A percentile compares a stretch with the other conserved stretches of the same genome.
Evolutionary conservation across 2,888 invertebrate species (phyloP).

Genomic region (Quadroppia sp.): DNA sequence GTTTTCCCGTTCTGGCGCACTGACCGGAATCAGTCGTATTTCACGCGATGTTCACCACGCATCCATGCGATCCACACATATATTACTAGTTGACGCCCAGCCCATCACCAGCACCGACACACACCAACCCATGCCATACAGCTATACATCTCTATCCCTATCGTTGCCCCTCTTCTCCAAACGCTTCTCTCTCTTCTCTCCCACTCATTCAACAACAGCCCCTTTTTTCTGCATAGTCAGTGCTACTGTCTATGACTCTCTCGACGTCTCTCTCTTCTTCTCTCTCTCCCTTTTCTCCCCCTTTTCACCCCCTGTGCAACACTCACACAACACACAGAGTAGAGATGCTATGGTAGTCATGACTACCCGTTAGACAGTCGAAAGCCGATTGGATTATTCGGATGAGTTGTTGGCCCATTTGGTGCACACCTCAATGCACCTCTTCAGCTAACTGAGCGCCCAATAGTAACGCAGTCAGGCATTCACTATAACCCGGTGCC

Average conservation of each 20-base stretch:
- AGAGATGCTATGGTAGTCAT: slow-evolving; percentile 8
- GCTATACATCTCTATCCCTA: neutral
- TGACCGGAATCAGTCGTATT: slow-evolving; percentile 38
- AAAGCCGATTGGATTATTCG: slow-evolving; percentile 36
- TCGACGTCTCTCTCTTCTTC: neutral
- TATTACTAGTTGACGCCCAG: slow-evolving; percentile 35
- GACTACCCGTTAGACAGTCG: neutral
- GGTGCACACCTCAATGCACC: slow-evolving; percentile 37
- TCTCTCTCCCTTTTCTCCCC: neutral
- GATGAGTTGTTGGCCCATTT: slow-evolving; percentile 30
- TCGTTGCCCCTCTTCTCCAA: neutral
- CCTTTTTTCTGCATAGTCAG: too few species aligned
- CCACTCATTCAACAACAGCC: neutral
- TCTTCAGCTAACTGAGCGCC: slow-evolving; percentile 25
- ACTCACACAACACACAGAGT: neutral
- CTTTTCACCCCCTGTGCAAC: neutral
- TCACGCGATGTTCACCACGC: slow-evolving; percentile 37
- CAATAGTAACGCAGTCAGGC: slow-evolving; percentile 28
- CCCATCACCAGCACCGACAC: slow-evolving; percentile 26
- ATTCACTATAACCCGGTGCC: slow-evolving; percentile 23
- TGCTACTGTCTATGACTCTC: too few species aligned
- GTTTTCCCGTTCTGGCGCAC: slow-evolving; percentile 31
- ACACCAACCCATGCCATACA: slow-evolving; percentile 3
- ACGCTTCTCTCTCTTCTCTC: neutral
- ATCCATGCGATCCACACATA: slow-evolving; percentile 33